A percentile compares a stretch with the other conserved stretches of the same genome.
These are phyloP conservation scores for Acanthurus leucopareius DNA, from an alignment of 2,797 vertebrate genomes.

Conservation along the genomic window DNA sequence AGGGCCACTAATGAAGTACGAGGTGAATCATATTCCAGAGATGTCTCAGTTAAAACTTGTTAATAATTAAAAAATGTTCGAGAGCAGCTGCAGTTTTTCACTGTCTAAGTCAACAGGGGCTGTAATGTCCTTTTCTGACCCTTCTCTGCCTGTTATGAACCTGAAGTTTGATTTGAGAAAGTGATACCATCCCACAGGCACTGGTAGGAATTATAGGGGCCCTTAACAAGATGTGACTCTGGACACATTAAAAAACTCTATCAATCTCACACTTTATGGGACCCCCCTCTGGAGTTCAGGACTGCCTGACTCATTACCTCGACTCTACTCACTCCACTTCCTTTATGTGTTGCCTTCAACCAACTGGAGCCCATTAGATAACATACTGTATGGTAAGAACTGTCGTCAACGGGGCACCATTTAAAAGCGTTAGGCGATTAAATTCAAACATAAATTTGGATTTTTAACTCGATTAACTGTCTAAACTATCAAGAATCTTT, in stretches of 20 bases:
- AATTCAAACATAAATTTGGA: conserved; percentile 43
- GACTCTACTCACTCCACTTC: conserved; percentile 48
- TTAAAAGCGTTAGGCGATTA: conserved; percentile 33
- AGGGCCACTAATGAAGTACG: not conserved
- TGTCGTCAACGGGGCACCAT: conserved; percentile 31
- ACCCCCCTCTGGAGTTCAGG: conserved; percentile 44
- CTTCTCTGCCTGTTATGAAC: conserved; percentile 44
- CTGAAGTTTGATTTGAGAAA: conserved; percentile 64
- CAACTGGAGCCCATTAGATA: conserved; percentile 42
- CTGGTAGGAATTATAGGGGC: conserved; percentile 56
- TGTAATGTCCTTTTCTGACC: conserved; percentile 46
- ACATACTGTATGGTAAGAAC: conserved; percentile 7
- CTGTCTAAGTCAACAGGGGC: conserved; percentile 17
- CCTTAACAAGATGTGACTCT: conserved; percentile 73
- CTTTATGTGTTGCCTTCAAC: conserved; percentile 62
- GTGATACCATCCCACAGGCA: conserved; percentile 59
- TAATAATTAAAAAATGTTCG: too few species aligned
- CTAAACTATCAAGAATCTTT: conserved; percentile 26
- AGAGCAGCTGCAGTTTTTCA: conserved; percentile 3
- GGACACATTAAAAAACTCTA: conserved; percentile 76
- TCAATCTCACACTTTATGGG: conserved; percentile 72
- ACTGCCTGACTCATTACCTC: conserved; percentile 67
- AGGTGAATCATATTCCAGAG: not conserved
- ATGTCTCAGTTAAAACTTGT: not conserved
- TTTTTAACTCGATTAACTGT: conserved; percentile 36